Evolutionary conservation across 2,113 vertebrate genomes (phyloP).

Genomic region (Daphoenositta chrysoptera): DNA sequence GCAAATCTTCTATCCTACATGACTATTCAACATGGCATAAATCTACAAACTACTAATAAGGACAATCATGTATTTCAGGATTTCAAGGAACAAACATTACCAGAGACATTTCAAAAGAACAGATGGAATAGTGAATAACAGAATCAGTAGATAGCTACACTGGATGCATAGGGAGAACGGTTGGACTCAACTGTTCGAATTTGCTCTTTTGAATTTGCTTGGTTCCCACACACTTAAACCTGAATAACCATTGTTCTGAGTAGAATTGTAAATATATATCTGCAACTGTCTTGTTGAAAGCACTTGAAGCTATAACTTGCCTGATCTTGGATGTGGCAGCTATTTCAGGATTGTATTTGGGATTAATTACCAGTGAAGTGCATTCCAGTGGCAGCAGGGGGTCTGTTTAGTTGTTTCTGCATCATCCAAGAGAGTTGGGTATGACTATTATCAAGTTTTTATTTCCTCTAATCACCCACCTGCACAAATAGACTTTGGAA

Average conservation of each 20-base stretch:
- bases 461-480: conserved; percentile 53
- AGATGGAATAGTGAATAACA: conserved; percentile 8
- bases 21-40: background rate
- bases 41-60: background rate
- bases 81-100: background rate
- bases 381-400: conserved; percentile 26
- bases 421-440: background rate
- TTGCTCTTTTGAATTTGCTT: conserved; percentile 37
- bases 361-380: conserved; percentile 58
- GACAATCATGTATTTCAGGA: background rate
- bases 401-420: conserved; percentile 35
- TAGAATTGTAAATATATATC: conserved; percentile 37
- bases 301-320: background rate
- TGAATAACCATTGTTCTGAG: conserved; percentile 27
- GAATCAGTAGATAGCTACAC: background rate
- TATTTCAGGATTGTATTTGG: conserved; percentile 42
- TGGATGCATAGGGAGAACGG: background rate
- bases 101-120: conserved; percentile 27
- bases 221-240: conserved; percentile 19
- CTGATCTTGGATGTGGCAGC: background rate
- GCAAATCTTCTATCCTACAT: background rate
- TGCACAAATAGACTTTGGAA: conserved; percentile 56
- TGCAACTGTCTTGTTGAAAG: conserved; percentile 40
- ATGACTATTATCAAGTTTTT: conserved; percentile 43
- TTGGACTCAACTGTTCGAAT: background rate